Evolutionary conservation across 2,888 invertebrate genomes (phyloP).

Genomic region (Anaspis maculata): DNA sequence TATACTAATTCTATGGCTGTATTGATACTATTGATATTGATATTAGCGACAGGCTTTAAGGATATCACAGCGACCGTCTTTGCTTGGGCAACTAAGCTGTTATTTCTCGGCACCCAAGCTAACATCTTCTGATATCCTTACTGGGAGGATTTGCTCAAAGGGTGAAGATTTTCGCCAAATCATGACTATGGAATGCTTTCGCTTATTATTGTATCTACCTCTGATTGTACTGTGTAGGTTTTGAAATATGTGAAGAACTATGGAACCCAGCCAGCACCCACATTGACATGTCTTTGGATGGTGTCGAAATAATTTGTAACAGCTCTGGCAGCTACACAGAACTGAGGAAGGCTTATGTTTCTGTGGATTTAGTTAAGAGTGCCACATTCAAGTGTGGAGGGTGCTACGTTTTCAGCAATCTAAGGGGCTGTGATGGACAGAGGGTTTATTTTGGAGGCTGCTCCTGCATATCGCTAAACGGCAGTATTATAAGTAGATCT

Average conservation of each 20-base stretch:
- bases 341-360: conserved; percentile 82
- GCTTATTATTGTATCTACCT: no score
- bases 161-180: no score
- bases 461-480: conserved; percentile 87
- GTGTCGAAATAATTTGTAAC: conserved; percentile 89
- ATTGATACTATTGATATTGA: no score
- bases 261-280: conserved; percentile 91
- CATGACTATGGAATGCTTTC: no score
- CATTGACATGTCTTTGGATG: conserved; percentile 79
- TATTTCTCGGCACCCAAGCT: no score
- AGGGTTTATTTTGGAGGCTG: conserved; percentile 92
- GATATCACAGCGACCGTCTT: no score
- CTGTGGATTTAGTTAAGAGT: conserved; percentile 82
- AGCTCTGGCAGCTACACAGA: conserved; percentile 94
- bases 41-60: no score
- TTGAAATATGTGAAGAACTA: conserved; percentile 96
- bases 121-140: no score
- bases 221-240: no score
- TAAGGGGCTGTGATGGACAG: conserved; percentile 96
- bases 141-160: no score
- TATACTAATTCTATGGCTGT: no score
- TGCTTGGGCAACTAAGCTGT: no score
- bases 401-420: conserved; percentile 89
- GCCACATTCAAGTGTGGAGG: conserved; percentile 93
- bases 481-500: conserved; percentile 73